Base-by-base conservation (phyloP, 2,797 vertebrate genomes). In the Rhynchotus rufescens region DNA sequence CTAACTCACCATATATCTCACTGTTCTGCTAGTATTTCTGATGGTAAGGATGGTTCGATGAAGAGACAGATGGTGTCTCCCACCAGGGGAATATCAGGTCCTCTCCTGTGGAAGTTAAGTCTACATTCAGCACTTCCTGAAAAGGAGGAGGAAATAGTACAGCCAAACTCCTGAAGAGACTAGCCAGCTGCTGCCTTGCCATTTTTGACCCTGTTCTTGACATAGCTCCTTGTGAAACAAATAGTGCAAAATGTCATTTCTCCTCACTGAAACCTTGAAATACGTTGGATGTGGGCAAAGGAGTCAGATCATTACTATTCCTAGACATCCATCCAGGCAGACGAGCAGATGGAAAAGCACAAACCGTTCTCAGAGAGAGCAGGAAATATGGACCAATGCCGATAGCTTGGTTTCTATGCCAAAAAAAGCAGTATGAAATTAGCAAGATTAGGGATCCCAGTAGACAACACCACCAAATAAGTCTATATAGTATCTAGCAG, bases 321-420 rank as follows among this genome's bases (percentile, higher is more conserved):
- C 93, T 96, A 93, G 95, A 95, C 34, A 81, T 94, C 73, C 76
- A 54, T 83, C 87, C 86, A 93, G 92, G 93, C 94, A 95, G 91
- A 94, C 17, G 0, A 96, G 92, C 96, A 97, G 95, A 96, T 95
- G 95, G 95, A 96, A 86, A 42, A 96, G 92, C 82, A 96, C 96
- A 94, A 93, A 77, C 82, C 0, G 42, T 96, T 88, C 93, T 95
- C 69, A 0, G 64, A 80, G 88, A 94, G 92, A 93, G 76, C 22
- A 93, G 74, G 57, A 95, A 95, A 83, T 89, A 81, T 93, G 95
- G 95, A 94, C 73, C 66, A n/a, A 38, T 95, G 96, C 92, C 95
- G 93, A 13, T 79, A 72, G 66, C 23, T 64, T 5, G 1, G 54
- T 85, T 93, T 84, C 54, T 49, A 0, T 95, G 95, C 94, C 96